Conservation (phyloP, 2,888 invertebrate genomes). For the Patella pellucida region DNA sequence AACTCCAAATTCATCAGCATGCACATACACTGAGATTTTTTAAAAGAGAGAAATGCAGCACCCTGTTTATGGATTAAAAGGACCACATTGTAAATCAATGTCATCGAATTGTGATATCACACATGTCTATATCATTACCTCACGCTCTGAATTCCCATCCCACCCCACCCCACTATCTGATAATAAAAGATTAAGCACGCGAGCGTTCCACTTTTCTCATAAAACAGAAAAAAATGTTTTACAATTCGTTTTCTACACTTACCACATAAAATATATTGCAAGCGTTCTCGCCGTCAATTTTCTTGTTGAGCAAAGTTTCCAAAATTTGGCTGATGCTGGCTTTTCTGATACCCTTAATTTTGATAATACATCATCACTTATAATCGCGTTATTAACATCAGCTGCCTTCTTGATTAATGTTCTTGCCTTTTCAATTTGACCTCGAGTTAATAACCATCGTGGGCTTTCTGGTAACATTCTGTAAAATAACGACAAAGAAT, state of each 20-base stretch:
- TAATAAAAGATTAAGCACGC: too few species aligned
- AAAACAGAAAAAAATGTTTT: too few species aligned
- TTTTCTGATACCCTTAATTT: neutral
- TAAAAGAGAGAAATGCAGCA: too few species aligned
- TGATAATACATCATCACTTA: neutral
- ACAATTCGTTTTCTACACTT: neutral
- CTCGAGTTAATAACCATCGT: neutral
- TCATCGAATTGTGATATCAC: too few species aligned
- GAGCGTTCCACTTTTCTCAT: too few species aligned
- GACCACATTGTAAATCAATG: too few species aligned
- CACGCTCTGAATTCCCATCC: too few species aligned
- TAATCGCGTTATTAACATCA: neutral
- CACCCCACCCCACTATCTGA: too few species aligned
- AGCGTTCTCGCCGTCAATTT: neutral
- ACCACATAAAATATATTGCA: neutral
- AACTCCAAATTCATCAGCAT: too few species aligned
- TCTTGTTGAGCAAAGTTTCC: neutral
- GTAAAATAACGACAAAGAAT: neutral
- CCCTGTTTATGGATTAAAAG: too few species aligned
- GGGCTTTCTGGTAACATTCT: neutral
- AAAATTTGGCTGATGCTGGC: neutral
- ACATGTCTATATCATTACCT: too few species aligned
- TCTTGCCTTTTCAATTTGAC: neutral
- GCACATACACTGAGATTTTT: too few species aligned
- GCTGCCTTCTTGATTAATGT: neutral